These are phyloP conservation scores for Hypomesus transpacificus DNA, from an alignment of 2,113 vertebrate genomes.

Conservation along the genomic window DNA sequence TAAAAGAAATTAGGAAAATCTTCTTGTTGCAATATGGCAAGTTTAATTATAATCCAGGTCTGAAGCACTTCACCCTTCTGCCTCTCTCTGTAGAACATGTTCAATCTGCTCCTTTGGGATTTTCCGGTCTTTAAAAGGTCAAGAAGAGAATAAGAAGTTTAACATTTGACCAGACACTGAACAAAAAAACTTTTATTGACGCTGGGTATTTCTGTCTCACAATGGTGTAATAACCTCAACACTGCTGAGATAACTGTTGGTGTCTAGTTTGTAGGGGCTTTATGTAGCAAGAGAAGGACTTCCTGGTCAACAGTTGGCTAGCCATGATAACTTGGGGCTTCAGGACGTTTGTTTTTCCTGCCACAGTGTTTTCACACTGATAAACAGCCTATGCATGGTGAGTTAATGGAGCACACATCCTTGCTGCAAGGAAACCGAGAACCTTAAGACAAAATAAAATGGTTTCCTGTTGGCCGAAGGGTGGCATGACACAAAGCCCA, in stretches of 20 bases:
- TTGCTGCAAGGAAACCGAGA: constrained; percentile 26
- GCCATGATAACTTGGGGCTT: constrained; percentile 9
- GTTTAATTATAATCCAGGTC: neutral
- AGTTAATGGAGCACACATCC: constrained; percentile 19
- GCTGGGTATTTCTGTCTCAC: constrained; percentile 7
- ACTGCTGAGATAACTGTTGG: neutral
- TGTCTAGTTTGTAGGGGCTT: neutral
- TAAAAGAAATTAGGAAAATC: too few relatives aligned
- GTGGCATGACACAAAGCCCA: too few relatives aligned
- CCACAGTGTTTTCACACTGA: constrained; percentile 36
- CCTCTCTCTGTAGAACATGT: too few relatives aligned
- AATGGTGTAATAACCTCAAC: constrained; percentile 3
- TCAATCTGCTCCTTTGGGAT: neutral
- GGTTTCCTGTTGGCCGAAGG: constrained; percentile 36
- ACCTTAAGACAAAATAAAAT: constrained; percentile 23
- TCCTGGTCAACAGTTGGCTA: constrained; percentile 25
- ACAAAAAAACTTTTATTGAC: constrained; percentile 3
- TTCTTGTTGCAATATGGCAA: neutral
- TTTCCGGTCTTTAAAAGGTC: neutral
- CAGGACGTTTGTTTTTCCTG: constrained; percentile 27
- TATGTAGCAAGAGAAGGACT: constrained; percentile 9
- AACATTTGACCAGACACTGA: neutral
- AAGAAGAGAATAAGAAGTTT: neutral
- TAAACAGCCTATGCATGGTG: constrained; percentile 33
- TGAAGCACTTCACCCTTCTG: neutral